Conservation (phyloP, 2,113 vertebrate species). For the Sminthopsis crassicaudata region DNA sequence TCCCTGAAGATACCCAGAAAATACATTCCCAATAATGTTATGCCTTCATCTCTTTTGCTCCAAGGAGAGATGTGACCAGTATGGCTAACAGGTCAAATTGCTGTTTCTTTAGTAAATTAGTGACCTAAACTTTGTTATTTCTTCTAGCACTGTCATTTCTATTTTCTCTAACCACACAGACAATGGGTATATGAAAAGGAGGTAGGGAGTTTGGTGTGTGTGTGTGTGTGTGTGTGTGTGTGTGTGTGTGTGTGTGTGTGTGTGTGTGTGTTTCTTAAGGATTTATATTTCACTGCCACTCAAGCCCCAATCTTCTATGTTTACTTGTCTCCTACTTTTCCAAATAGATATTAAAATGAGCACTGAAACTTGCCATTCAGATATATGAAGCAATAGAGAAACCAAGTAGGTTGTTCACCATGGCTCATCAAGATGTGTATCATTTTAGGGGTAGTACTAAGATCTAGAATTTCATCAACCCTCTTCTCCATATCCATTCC, state of each 20-base stretch:
- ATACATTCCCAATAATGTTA: conserved; percentile 69
- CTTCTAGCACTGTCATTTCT: conserved; percentile 81
- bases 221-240: background rate
- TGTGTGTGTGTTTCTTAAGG: background rate
- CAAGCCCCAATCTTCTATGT: background rate
- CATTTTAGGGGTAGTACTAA: background rate
- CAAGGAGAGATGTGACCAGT: conserved; percentile 79
- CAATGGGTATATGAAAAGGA: background rate
- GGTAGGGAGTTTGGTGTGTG: too few relatives aligned
- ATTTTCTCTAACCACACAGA: conserved; percentile 69
- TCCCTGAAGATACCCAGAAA: conserved; percentile 41
- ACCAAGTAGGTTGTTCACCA: background rate
- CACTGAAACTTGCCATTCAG: background rate
- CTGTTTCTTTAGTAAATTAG: conserved; percentile 81
- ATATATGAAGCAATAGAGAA: background rate
- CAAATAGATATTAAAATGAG: background rate
- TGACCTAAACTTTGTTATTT: conserved; percentile 85
- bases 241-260: background rate
- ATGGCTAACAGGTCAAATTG: conserved; percentile 82
- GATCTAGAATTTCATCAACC: background rate
- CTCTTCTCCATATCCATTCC: background rate
- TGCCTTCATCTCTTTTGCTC: conserved; percentile 68
- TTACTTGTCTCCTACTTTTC: background rate
- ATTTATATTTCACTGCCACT: background rate
- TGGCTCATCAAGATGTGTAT: background rate